Conservation (phyloP, 2,797 vertebrate species). For the Melanogrammus aeglefinus region DNA sequence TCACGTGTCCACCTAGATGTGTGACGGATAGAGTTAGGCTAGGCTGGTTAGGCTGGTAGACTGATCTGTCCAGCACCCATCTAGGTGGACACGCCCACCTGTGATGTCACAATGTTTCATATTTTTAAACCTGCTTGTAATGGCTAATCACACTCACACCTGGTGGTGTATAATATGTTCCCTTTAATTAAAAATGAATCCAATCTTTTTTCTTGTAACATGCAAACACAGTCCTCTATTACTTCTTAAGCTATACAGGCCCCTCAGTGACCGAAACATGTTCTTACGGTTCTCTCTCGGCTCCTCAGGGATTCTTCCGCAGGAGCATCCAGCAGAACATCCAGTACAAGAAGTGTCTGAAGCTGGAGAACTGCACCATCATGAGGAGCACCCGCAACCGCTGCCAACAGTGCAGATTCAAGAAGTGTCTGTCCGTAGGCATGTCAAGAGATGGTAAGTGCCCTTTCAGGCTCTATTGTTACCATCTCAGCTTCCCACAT, state of each 20-base stretch:
- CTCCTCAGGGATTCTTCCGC: conserved; percentile 90
- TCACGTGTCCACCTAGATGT: no score
- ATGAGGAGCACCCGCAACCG: conserved; percentile 98
- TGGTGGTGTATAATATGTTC: no score
- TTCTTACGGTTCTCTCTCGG: background rate
- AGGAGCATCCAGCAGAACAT: conserved; percentile 99
- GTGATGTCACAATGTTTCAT: no score
- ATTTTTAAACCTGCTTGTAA: no score
- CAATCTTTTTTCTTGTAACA: background rate
- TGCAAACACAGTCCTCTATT: background rate
- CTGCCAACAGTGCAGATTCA: conserved; percentile 98
- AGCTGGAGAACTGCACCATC: conserved; percentile 95
- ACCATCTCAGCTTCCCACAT: no score
- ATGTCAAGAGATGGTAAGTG: conserved; percentile 96
- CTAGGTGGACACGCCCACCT: no score
- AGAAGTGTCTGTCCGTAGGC: conserved; percentile 94
- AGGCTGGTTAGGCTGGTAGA: no score
- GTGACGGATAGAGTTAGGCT: no score
- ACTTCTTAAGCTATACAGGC: background rate
- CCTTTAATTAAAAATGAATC: background rate
- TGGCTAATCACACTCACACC: no score
- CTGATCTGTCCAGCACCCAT: no score
- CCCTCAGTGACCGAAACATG: background rate
- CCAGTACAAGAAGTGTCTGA: conserved; percentile 99
- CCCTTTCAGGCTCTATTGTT: background rate